Evolutionary conservation across 2,113 vertebrate species (phyloP).

Genomic region (Myiagra hebetior): DNA sequence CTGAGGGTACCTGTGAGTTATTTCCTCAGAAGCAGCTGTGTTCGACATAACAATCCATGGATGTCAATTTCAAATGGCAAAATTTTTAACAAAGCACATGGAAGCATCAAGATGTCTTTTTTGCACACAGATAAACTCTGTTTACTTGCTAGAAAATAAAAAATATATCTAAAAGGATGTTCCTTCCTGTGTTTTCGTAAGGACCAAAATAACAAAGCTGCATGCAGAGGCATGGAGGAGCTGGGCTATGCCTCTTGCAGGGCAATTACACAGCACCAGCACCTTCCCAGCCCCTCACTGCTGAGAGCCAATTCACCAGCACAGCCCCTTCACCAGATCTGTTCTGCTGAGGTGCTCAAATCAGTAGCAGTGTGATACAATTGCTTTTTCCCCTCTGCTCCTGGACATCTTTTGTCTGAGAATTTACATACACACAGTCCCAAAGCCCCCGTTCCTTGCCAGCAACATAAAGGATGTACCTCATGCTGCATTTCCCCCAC

Average conservation of each 20-base stretch:
- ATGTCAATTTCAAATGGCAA: background rate
- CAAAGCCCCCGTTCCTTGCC: fast-evolving
- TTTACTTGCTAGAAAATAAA: background rate
- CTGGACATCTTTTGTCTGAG: background rate
- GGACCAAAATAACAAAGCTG: background rate
- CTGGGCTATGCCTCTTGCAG: background rate
- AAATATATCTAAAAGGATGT: background rate
- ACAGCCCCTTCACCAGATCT: background rate
- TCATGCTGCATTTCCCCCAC: fast-evolving
- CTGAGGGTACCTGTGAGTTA: background rate
- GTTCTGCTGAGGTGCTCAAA: background rate
- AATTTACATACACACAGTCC: background rate
- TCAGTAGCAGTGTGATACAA: background rate
- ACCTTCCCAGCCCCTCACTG: background rate
- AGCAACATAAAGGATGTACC: background rate
- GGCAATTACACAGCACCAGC: background rate
- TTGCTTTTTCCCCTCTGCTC: background rate
- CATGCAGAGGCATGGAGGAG: background rate
- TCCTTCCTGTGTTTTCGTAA: background rate
- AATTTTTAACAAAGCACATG: background rate
- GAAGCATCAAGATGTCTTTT: background rate
- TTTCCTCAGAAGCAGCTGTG: background rate
- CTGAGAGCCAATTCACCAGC: background rate
- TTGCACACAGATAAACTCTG: background rate
- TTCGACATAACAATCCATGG: background rate